Base-by-base conservation (phyloP, 2,797 vertebrate species). In the Labroides dimidiatus region DNA sequence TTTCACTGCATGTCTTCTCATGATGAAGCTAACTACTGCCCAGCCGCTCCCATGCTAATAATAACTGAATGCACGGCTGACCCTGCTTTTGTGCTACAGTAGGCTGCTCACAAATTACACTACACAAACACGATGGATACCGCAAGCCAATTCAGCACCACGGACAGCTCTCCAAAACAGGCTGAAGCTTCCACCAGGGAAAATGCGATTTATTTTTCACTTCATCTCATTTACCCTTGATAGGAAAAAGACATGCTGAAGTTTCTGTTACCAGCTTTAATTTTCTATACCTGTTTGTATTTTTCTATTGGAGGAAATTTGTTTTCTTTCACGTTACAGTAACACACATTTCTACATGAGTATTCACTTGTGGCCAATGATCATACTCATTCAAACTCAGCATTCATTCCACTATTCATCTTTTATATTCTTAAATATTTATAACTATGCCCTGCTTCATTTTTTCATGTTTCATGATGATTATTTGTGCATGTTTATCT, bases 11-110 rank as follows among this genome's bases (percentile, higher is more conserved):
- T 89, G 87, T 84, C 80, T 77, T 72, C 80, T 81, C 56, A 74
- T 58, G n/a, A 80, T 71, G 55, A 86, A 79, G 75, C 84, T 88
- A 78, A 80, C 76, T 68, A 53, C 67, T 83, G 58, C 67, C 81
- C 70, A 59, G 69, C 77, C 65, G 68, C 83, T 84, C 84, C 80
- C 60, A 56, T 53, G 69, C 82, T 87, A 84, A 87, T 85, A 77
- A 86, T 76, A 74, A 85, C 65, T 36, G 67, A 86, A 86, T 81
- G 87, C 89, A 87, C 67, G 52, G 69, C 90, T 88, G 80, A 89
- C 84, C 85, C 82, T 67, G 74, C 85, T 86, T 85, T 80, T 84
- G 72, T 83, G 77, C 78, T 60, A 65, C 80, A 82, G 63, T 66
- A 75, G 80, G 64, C 79, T 81, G 69, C 77, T 77, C 63, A 58